Conservation (phyloP, 2,888 invertebrate genomes). For the Xylota segnis region DNA sequence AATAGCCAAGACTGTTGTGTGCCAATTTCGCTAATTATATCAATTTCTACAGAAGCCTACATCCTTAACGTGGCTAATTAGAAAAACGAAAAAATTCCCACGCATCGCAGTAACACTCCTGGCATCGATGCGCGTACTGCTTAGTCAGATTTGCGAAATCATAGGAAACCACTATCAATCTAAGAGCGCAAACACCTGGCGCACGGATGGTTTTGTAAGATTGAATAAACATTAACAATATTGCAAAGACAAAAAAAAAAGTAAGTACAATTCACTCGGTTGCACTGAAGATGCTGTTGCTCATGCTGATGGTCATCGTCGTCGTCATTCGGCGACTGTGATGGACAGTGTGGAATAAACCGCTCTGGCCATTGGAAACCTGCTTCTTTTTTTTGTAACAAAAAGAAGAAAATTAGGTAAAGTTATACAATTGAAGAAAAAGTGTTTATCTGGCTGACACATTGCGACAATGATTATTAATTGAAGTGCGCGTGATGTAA, state of each 20-base stretch:
- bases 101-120: constrained; percentile 27
- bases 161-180: constrained; percentile 32
- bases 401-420: constrained; percentile 32
- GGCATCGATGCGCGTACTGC: background rate
- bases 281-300: constrained; percentile 31
- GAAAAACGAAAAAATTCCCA: constrained; percentile 32
- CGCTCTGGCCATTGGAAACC: constrained; percentile 1
- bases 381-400: background rate
- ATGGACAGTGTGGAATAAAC: background rate
- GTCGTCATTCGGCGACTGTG: background rate
- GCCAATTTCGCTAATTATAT: background rate
- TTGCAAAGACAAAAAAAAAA: constrained; percentile 8
- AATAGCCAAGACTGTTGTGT: background rate
- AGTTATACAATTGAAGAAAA: constrained; percentile 36
- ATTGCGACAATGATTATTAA: constrained; percentile 50
- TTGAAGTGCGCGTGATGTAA: constrained; percentile 55
- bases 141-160: constrained; percentile 40
- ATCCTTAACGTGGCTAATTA: background rate
- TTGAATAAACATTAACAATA: constrained; percentile 35
- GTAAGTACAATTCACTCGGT: constrained; percentile 14
- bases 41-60: background rate
- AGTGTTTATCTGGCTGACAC: constrained; percentile 28
- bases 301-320: constrained; percentile 23
- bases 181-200: constrained; percentile 43
- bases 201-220: constrained; percentile 53